Base-by-base conservation (phyloP, 2,888 invertebrate species). In the Macrophya alboannulata region DNA sequence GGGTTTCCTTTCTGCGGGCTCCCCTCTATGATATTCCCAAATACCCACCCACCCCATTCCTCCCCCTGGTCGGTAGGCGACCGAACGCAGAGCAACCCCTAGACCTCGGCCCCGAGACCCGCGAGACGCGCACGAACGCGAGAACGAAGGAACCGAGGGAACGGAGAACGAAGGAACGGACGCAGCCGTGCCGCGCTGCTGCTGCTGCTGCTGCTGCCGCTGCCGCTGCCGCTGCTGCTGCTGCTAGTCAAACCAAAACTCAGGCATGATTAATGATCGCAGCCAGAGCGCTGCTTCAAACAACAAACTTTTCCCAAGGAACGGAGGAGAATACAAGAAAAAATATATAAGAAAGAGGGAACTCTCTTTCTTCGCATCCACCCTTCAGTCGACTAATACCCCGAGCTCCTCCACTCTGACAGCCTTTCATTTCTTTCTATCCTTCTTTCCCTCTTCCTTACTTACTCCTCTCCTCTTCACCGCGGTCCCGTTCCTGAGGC, bases 231-330 rank as follows among this genome's bases (percentile, higher is more conserved):
- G 86, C 81, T 83, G 85, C 86, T 86, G 88, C 87, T 88, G 83
- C 84, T 87, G 86, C 87, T 88, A 89, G 89, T 89, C 89, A 89
- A 89, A 89, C 89, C 89, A 89, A 89, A 89, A 89, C 89, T 89
- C 89, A 88, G 83, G 87, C 89, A 89, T 89, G 89, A 89, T 89
- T 89, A 89, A 89, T 89, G 89, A 88, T 84, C 84, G 45, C 82
- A 55, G 55, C 71, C 85, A 84, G 86, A 86, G 86, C 93, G 94
- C 94, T 94, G 95, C 94, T 95, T 94, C 95, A 94, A 95, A 95
- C 95, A 95, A 95, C 95, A 95, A 95, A 95, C 95, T 95, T 95
- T 95, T 95, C 95, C 95, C 95, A 95, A 95, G 94, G 94, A 93
- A 92, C 93, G 95, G 90, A 87, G 90, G 91, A 90, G 91, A 91